Conservation (phyloP, 2,888 invertebrate genomes). For the Drosophila mercatorum region DNA sequence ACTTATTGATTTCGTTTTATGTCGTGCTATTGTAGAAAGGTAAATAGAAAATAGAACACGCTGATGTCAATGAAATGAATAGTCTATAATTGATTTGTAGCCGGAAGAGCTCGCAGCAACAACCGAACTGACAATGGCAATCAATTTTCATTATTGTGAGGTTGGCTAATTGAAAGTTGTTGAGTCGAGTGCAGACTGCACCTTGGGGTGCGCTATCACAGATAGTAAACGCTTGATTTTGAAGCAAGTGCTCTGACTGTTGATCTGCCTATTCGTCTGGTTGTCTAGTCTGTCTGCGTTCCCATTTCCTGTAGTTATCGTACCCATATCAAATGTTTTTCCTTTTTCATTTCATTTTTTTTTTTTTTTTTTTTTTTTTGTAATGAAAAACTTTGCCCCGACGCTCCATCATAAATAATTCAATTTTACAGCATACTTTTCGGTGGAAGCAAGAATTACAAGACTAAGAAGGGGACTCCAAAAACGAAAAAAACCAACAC, state of each 20-base stretch:
- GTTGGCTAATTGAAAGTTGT: constrained; percentile 73
- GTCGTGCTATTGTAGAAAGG: constrained; percentile 22
- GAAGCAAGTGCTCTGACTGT: constrained; percentile 6
- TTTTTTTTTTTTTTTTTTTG: constrained; percentile 13
- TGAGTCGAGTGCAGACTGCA: constrained; percentile 21
- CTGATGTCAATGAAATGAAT: constrained; percentile 9
- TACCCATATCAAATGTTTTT: constrained; percentile 50
- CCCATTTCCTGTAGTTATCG: constrained; percentile 45
- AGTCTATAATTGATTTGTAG: constrained; percentile 69
- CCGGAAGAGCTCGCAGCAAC: constrained; percentile 41
- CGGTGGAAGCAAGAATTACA: constrained; percentile 17
- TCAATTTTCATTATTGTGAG: constrained; percentile 71
- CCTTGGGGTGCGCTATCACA: constrained; percentile 16
- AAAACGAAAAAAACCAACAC: background rate
- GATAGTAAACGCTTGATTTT: constrained; percentile 24
- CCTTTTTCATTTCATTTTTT: constrained; percentile 2
- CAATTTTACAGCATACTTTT: constrained; percentile 64
- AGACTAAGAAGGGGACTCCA: background rate
- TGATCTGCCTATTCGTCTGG: constrained; percentile 4
- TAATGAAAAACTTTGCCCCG: constrained; percentile 52
- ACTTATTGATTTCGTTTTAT: constrained; percentile 39
- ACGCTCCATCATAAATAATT: constrained; percentile 71
- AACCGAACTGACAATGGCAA: constrained; percentile 71
- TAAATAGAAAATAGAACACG: constrained; percentile 28
- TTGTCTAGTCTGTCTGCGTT: constrained; percentile 5